A percentile compares a stretch with the other conserved stretches of the same genome.
Evolutionary conservation across 2,888 invertebrate genomes (phyloP).

Genomic region (Noctua janthina): DNA sequence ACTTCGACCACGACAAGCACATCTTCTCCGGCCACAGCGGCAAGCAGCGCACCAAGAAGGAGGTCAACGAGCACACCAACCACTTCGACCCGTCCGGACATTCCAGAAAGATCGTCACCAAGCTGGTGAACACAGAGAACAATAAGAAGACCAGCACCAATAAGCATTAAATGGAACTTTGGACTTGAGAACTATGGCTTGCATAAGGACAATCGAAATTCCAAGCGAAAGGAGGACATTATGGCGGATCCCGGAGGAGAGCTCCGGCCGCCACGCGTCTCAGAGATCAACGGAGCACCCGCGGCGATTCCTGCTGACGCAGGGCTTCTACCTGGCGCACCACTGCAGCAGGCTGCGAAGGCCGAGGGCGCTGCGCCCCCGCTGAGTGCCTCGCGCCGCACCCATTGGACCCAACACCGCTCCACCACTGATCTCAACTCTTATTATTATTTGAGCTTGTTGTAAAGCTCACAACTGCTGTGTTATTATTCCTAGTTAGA

Average conservation of each 20-base stretch:
- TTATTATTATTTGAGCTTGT: constrained; percentile 81
- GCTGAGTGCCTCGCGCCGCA: constrained; percentile 67
- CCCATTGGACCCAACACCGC: constrained; percentile 83
- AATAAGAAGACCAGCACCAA: constrained; percentile 91
- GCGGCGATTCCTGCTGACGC: constrained; percentile 82
- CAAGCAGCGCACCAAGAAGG: constrained; percentile 97
- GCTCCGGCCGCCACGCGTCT: constrained; percentile 78
- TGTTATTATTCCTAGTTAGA: constrained; percentile 88
- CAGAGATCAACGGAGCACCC: constrained; percentile 88
- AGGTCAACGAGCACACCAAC: constrained; percentile 96
- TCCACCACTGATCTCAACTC: constrained; percentile 87
- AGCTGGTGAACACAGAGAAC: constrained; percentile 95
- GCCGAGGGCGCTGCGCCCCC: constrained; percentile 71
- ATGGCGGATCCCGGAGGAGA: constrained; percentile 86
- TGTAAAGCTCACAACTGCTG: constrained; percentile 87
- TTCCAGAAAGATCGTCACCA: constrained; percentile 97
- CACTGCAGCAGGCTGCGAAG: constrained; percentile 73
- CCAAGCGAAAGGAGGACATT: constrained; percentile 85
- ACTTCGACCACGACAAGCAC: constrained; percentile 97
- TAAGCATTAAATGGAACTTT: constrained; percentile 78
- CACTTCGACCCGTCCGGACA: constrained; percentile 98
- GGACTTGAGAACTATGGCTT: constrained; percentile 79
- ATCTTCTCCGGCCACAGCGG: constrained; percentile 96
- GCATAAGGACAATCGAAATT: constrained; percentile 84
- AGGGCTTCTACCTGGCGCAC: constrained; percentile 82